Evolutionary conservation across 2,797 vertebrate genomes (phyloP).

Genomic region (Pagetopsis macropterus): DNA sequence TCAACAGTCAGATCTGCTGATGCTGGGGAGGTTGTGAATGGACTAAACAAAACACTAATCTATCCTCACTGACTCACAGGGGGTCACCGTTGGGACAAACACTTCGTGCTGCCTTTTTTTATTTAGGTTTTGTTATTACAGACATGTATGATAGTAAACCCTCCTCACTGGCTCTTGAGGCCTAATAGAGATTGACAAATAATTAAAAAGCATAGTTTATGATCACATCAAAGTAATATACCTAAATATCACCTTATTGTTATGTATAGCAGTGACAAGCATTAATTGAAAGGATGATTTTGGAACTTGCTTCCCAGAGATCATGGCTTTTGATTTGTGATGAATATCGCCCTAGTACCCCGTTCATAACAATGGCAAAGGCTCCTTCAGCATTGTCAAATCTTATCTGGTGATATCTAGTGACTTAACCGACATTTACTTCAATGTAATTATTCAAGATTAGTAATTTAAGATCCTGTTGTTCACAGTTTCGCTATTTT

Average conservation of each 20-base stretch:
- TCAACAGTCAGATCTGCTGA: conserved; percentile 71
- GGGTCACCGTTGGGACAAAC: conserved; percentile 37
- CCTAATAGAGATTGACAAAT: not conserved
- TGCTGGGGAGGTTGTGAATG: conserved; percentile 54
- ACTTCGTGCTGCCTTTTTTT: conserved; percentile 19
- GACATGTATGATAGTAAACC: not conserved
- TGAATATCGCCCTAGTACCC: no score
- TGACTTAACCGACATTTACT: no score
- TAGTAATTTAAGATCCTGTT: not conserved
- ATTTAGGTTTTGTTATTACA: conserved; percentile 24
- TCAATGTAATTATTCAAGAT: no score
- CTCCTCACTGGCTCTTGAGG: not conserved
- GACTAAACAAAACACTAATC: conserved; percentile 62
- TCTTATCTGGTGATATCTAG: no score
- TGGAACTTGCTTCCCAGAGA: no score
- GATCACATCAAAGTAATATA: no score
- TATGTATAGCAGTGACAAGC: no score
- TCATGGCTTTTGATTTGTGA: no score
- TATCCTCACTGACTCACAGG: conserved; percentile 31
- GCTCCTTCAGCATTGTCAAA: no score
- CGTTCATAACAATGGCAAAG: no score
- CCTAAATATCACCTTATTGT: no score
- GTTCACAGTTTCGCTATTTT: conserved; percentile 16
- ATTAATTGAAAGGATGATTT: no score
- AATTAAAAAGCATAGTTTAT: not conserved